Evolutionary conservation across 2,113 vertebrate species (phyloP).

Genomic region (Pollachius pollachius): DNA sequence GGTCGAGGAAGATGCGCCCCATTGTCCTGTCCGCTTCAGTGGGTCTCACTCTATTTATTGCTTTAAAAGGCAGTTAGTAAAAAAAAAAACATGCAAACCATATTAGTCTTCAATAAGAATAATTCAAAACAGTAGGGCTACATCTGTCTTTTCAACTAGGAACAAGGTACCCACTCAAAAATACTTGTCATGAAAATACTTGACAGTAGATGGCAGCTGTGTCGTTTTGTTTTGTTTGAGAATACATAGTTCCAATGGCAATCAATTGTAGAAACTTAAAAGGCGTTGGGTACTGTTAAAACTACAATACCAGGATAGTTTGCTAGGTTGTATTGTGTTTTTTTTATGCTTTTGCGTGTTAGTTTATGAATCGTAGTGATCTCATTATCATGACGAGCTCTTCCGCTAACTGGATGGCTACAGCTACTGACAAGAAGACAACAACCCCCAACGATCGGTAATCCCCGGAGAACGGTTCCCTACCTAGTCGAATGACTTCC

Average conservation of each 20-base stretch:
- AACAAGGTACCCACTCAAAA: too few relatives aligned
- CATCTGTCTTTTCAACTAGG: too few relatives aligned
- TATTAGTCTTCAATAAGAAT: too few relatives aligned
- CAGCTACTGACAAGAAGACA: background rate
- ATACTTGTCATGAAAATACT: too few relatives aligned
- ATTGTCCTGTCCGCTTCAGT: constrained; percentile 63
- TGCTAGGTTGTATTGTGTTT: background rate
- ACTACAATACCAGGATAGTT: background rate
- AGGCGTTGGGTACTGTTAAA: too few relatives aligned
- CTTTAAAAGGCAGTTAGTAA: background rate
- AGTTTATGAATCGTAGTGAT: background rate
- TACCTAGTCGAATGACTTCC: constrained; percentile 16
- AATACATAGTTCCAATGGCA: too few relatives aligned
- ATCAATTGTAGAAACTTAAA: too few relatives aligned
- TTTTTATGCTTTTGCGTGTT: background rate
- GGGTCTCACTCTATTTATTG: constrained; percentile 6
- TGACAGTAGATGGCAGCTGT: too few relatives aligned
- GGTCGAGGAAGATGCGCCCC: constrained; percentile 97
- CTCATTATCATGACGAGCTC: constrained; percentile 23
- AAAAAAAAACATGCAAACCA: background rate
- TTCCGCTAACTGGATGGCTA: constrained; percentile 34
- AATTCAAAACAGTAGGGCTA: too few relatives aligned
- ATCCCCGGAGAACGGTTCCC: background rate
- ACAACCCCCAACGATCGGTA: background rate
- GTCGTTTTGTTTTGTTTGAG: too few relatives aligned